These are phyloP conservation scores for Sesia bembeciformis DNA, from an alignment of 2,888 invertebrate species.

Conservation along the genomic window DNA sequence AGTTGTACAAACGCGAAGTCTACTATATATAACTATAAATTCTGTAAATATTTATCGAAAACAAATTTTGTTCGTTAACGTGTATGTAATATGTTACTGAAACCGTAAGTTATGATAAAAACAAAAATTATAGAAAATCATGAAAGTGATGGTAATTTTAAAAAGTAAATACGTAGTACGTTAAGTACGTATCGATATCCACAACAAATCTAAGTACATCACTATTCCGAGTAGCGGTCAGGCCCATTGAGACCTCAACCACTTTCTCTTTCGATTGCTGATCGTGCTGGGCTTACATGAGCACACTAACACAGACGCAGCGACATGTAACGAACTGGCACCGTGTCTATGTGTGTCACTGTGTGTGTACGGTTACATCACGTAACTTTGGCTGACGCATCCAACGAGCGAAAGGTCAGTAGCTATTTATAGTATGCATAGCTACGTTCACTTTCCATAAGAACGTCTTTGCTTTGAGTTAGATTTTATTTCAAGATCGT, in stretches of 20 bases:
- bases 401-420: constrained; percentile 59
- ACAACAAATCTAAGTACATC: too few relatives aligned
- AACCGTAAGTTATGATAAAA: too few relatives aligned
- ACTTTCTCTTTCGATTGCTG: constrained; percentile 67
- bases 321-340: constrained; percentile 9
- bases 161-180: too few relatives aligned
- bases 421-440: constrained; percentile 47
- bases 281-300: constrained; percentile 25
- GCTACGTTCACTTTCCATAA: constrained; percentile 55
- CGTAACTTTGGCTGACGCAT: constrained; percentile 60
- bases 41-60: too few relatives aligned
- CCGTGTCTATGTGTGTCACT: constrained; percentile 24
- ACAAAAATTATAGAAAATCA: too few relatives aligned
- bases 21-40: too few relatives aligned
- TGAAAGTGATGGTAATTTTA: too few relatives aligned
- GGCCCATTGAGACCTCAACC: constrained; percentile 44
- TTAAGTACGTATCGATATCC: too few relatives aligned
- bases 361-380: constrained; percentile 48
- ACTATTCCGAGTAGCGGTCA: constrained; percentile 24
- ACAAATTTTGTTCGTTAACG: too few relatives aligned
- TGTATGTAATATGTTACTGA: too few relatives aligned
- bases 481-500: constrained; percentile 37
- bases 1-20: too few relatives aligned
- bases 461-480: constrained; percentile 30
- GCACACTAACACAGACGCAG: constrained; percentile 24